These are phyloP conservation scores for Tetramorium simillimum DNA, from an alignment of 1,140 invertebrate genomes.

Conservation along the genomic window DNA sequence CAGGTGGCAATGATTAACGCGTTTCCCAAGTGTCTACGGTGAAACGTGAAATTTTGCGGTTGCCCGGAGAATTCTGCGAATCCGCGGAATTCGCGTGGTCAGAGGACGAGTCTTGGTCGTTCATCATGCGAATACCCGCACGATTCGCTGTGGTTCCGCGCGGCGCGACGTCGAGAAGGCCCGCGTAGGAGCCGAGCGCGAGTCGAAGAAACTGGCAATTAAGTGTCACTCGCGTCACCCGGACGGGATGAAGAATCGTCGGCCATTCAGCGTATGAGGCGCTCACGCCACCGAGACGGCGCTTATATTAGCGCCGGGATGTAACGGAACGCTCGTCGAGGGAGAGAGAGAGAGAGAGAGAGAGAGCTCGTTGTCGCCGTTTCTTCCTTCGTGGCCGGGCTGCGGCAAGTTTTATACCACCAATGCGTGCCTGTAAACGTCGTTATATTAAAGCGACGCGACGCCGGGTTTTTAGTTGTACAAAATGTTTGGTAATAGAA, in stretches of 20 bases:
- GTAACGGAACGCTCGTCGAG: slow-evolving; percentile 4
- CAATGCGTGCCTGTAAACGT: neutral
- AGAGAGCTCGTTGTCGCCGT: neutral
- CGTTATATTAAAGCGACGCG: neutral
- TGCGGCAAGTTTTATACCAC: slow-evolving; percentile 19
- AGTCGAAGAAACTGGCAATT: slow-evolving; percentile 66
- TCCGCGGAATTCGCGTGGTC: slow-evolving; percentile 59
- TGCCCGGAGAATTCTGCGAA: slow-evolving; percentile 56
- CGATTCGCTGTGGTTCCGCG: neutral
- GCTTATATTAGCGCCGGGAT: slow-evolving; percentile 37
- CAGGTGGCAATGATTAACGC: slow-evolving; percentile 69
- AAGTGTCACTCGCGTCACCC: slow-evolving; percentile 43
- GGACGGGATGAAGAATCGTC: slow-evolving; percentile 53
- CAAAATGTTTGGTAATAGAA: neutral
- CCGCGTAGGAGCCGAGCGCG: neutral
- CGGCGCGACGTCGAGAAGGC: neutral
- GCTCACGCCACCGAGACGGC: neutral
- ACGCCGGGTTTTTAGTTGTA: neutral
- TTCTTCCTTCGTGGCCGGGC: neutral
- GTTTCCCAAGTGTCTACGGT: slow-evolving; percentile 51
- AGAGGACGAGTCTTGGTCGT: slow-evolving; percentile 61
- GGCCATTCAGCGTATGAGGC: neutral
- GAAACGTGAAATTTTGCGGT: slow-evolving; percentile 68
- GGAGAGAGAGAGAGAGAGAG: no score
- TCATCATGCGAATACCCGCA: slow-evolving; percentile 53